Base-by-base conservation (phyloP, 2,113 vertebrate species). In the Cynocephalus volans region DNA sequence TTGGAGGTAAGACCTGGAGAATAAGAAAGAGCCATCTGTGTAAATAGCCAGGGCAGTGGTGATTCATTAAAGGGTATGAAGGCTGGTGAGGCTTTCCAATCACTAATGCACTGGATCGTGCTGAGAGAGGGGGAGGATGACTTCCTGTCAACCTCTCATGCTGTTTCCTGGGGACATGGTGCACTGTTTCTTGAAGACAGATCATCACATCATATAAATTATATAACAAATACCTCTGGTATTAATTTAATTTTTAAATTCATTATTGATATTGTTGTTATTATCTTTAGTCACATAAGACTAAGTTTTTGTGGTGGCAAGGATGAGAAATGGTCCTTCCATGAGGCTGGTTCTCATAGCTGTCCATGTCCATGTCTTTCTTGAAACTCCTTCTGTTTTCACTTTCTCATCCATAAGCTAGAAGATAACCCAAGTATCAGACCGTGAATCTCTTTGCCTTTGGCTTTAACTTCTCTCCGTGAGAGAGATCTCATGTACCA, bases 61-160 rank as follows among this genome's bases (percentile, higher is more conserved):
- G 28, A n/a, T 9, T 1, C 17, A 11, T 26, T 5, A 62, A 9
- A 21, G 18, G 12, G 67, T 41, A 41, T n/a, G n/a, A 6, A 0
- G 21, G 15, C 52, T 31, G 6, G 4, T 14, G 11, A 8, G 5
- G 62, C 52, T 65, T 45, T n/a, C 58, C 7, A 3, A 65, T n/a
- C 18, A 4, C 8, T 0, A 36, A 24, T 14, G 6, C 8, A 26
- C 24, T 24, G 13, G 1, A 12, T n/a, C 19, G 11, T 0, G 1
- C 26, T 56, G 19, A 50, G 58, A 62, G 83, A 69, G 31, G 18
- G 21, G 5, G 31, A 36, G 2, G 9, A 15, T 18, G n/a, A 24
- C 36, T 23, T 48, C 31, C 28, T 50, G 31, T 17, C 6, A 17
- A 4, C 6, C 7, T 54, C 21, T 84, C 6, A 1, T 18, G 6